Base-by-base conservation (phyloP, 2,888 invertebrate genomes). In the Drosophila maculinotata region DNA sequence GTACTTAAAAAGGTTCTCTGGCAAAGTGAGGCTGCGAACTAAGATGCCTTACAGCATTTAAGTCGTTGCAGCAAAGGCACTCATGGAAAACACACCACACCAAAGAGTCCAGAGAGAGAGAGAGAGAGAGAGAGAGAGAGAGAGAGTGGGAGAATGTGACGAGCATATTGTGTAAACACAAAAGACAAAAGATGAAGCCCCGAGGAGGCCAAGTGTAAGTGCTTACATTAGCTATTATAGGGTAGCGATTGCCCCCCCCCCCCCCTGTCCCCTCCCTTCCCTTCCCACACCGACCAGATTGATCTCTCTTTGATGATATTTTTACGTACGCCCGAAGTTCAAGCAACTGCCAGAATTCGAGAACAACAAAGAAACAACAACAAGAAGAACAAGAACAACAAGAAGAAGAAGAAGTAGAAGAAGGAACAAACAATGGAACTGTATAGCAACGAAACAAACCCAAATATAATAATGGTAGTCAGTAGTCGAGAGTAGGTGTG, bases 141-240 rank as follows among this genome's bases (percentile, higher is more conserved):
- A 8, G 20, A 14, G 12, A 38, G 54, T 4, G 12, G 20, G 25
- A 23, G 38, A 49, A 58, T 62, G 59, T 54, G 65, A 73, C 62
- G 62, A 63, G 51, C 69, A 65, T 65, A 71, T 73, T 69, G 72
- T 73, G 74, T 77, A 84, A 87, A 87, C 87, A 80, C 76, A 70
- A 62, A n/a, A n/a, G n/a, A n/a, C n/a, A n/a, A n/a, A n/a, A n/a
- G 69, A 68, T 58, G 44, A 59, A 58, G 54, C 44, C 53, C n/a
- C n/a, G 45, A 30, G 57, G 45, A 71, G 74, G 74, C 45, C 69
- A 69, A 72, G 65, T 66, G 75, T 66, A 67, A 76, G 74, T 78
- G 85, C 81, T 71, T 73, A 69, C 74, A 84, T 77, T 81, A 79
- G 78, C 76, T 65, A 77, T 80, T 83, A 77, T 69, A 65, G 74